These are phyloP conservation scores for Hirtodrosophila alboralis DNA, from an alignment of 2,888 invertebrate species.

Conservation along the genomic window DNA sequence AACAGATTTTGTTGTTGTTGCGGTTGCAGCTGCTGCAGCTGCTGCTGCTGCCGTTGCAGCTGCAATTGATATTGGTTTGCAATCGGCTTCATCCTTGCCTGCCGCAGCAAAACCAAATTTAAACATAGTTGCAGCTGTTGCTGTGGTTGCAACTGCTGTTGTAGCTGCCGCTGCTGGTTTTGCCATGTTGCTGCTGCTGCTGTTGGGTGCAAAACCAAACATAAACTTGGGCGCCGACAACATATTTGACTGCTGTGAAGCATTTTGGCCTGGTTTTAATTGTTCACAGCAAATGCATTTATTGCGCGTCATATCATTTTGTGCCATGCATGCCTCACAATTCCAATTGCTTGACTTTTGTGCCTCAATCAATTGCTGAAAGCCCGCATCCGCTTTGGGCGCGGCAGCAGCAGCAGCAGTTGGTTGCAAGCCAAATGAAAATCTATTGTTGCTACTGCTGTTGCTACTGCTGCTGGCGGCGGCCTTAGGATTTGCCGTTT, in stretches of 20 bases:
- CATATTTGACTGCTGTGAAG: conserved; percentile 22
- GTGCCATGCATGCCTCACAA: conserved; percentile 87
- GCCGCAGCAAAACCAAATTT: conserved; percentile 33
- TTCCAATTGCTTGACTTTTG: conserved; percentile 85
- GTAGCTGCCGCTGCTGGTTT: conserved; percentile 19
- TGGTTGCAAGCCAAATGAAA: conserved; percentile 56
- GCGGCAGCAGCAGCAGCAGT: neutral
- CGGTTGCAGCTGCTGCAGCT: conserved; percentile 1
- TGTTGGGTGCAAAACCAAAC: conserved; percentile 82
- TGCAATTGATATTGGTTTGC: conserved; percentile 15
- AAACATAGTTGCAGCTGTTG: conserved; percentile 7
- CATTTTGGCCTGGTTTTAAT: conserved; percentile 84
- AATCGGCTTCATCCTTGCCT: conserved; percentile 32
- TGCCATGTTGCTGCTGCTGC: conserved; percentile 10
- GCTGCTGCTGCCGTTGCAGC: conserved; percentile 7
- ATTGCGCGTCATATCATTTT: conserved; percentile 84
- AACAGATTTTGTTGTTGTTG: conserved; percentile 33
- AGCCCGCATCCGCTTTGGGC: conserved; percentile 76
- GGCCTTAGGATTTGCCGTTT: conserved; percentile 83
- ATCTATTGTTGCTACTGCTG: conserved; percentile 26
- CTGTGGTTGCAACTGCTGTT: conserved; percentile 10
- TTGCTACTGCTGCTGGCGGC: conserved; percentile 3
- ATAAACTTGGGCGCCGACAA: conserved; percentile 72
- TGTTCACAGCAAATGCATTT: conserved; percentile 87
- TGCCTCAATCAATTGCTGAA: conserved; percentile 80